Evolutionary conservation across 2,113 vertebrate species (phyloP).

Genomic region (Crotophaga sulcirostris): DNA sequence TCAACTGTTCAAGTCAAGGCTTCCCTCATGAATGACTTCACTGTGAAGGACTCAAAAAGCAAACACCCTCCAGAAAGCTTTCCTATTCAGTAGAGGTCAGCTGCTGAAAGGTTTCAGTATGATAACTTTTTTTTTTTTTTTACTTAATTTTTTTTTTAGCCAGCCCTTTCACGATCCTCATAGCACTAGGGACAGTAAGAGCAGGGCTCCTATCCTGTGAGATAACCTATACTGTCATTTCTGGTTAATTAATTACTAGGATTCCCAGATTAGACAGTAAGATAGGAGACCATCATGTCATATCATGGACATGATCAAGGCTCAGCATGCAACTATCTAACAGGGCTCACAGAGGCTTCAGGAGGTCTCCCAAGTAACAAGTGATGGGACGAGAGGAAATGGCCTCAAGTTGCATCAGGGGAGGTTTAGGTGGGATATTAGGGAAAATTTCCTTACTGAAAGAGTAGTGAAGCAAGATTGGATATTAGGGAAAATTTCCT

Average conservation of each 20-base stretch:
- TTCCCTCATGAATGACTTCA: neutral
- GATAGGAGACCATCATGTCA: neutral
- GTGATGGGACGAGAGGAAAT: too few relatives aligned
- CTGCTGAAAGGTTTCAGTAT: neutral
- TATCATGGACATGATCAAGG: neutral
- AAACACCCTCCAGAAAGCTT: conserved; percentile 12
- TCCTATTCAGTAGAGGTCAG: neutral
- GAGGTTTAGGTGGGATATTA: too few relatives aligned
- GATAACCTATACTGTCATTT: neutral
- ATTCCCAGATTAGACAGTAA: neutral
- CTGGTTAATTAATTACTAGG: neutral
- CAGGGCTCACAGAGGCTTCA: neutral
- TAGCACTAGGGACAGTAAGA: neutral
- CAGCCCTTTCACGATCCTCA: neutral
- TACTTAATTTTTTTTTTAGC: neutral
- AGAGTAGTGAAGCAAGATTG: too few relatives aligned
- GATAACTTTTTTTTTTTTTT: neutral
- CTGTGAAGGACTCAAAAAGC: neutral
- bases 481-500: too few relatives aligned
- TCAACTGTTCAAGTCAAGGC: conserved; percentile 2
- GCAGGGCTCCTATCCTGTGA: neutral
- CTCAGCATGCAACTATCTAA: neutral
- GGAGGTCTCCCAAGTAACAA: neutral
- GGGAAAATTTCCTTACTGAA: too few relatives aligned
- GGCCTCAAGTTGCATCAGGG: too few relatives aligned